Conservation (phyloP, 2,888 invertebrate genomes). For the Hetaerina titia region DNA sequence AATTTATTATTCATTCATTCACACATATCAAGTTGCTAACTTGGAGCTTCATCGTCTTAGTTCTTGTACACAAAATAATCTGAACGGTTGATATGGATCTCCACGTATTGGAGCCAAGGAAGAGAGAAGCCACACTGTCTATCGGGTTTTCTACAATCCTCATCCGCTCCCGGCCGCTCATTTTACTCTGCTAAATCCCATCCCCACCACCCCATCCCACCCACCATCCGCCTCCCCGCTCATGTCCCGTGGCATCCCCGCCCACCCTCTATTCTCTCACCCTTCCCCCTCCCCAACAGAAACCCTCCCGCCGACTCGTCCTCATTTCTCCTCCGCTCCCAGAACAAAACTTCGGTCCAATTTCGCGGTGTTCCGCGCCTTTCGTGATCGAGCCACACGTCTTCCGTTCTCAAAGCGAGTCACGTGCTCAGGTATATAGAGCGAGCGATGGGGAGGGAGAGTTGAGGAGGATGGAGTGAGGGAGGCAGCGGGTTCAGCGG, state of each 20-base stretch:
- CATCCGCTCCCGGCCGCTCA: neutral
- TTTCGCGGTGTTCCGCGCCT: neutral
- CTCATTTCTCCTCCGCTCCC: neutral
- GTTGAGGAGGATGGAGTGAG: neutral
- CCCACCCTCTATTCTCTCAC: neutral
- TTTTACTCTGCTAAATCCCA: too few species aligned
- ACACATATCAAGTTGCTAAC: too few species aligned
- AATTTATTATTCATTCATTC: too few species aligned
- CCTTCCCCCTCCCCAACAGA: neutral
- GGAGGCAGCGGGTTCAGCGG: neutral
- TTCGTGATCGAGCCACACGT: slow-evolving; percentile 12
- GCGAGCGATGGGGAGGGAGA: neutral
- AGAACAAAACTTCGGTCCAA: neutral
- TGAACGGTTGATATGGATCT: too few species aligned
- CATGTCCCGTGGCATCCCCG: too few species aligned
- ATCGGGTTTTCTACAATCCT: neutral
- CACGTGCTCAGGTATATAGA: slow-evolving; percentile 14
- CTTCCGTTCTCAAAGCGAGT: neutral
- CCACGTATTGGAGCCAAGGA: neutral
- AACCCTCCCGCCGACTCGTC: slow-evolving; percentile 22
- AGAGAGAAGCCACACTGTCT: neutral
- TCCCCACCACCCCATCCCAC: too few species aligned
- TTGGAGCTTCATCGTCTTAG: too few species aligned
- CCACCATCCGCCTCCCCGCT: too few species aligned
- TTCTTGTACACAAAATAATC: too few species aligned